A percentile compares a stretch with the other conserved stretches of the same genome.
phyloP scores from a whole-genome alignment of 2,797 vertebrate species.

The Trematomus bernacchii region DNA sequence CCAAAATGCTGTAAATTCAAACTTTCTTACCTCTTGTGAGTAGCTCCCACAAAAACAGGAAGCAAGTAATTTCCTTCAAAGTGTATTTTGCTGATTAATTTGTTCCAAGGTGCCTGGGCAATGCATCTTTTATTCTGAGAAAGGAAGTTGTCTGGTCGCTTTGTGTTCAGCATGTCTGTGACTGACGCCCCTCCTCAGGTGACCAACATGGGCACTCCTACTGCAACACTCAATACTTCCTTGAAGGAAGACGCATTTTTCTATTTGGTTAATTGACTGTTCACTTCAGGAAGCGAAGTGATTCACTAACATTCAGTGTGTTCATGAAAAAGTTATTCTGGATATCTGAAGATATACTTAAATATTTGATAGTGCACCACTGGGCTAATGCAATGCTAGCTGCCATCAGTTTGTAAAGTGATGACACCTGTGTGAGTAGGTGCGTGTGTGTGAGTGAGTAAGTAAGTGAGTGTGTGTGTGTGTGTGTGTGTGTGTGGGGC shows the following conservation, averaged over 20 bases:
- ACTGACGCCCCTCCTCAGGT: conserved; percentile 40
- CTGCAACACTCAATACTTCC: conserved; percentile 40
- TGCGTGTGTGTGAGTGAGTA: neutral
- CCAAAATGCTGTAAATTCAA: neutral
- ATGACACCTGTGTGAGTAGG: neutral
- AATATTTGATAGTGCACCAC: neutral
- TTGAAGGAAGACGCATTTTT: conserved; percentile 11
- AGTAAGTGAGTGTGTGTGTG: too few relatives aligned
- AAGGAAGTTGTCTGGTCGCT: conserved; percentile 23
- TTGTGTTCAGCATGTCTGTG: conserved; percentile 14
- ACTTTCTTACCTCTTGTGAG: conserved; percentile 61
- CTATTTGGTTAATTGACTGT: neutral
- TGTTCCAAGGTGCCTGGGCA: neutral
- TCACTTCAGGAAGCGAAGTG: neutral
- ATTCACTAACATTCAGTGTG: neutral
- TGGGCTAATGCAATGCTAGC: neutral
- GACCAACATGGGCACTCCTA: conserved; percentile 39
- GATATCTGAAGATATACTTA: neutral
- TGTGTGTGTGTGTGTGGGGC: too few relatives aligned
- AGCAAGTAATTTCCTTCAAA: conserved; percentile 8
- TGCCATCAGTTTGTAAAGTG: conserved; percentile 4
- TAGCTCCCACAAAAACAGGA: neutral
- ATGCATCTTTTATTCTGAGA: conserved; percentile 25
- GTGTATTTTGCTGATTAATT: conserved; percentile 4
- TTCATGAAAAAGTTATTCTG: neutral